Base-by-base conservation (phyloP, 2,113 vertebrate species). In the Actenoides hombroni region DNA sequence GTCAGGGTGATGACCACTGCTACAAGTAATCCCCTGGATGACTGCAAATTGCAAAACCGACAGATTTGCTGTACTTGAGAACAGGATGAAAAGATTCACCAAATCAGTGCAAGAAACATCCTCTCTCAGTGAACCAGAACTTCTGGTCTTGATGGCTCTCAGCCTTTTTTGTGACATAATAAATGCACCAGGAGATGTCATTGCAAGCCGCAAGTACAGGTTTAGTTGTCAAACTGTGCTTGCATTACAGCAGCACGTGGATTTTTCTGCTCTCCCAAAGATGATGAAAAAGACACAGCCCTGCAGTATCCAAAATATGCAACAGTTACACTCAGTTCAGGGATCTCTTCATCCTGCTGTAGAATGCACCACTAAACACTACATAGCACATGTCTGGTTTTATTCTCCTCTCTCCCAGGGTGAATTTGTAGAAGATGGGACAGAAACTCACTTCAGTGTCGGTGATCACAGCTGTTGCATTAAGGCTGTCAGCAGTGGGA, bases 401-500 rank as follows among this genome's bases (percentile, higher is more conserved):
- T 59, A 40, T 83, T 93, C 44, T 78, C 73, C 35, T 83, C 86
- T 49, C 51, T 61, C 61, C 49, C 89, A 99, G 99, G 99, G 99
- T n/a, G 99, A 99, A 98, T 99, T 99, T 97, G 99, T 99, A 82
- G 99, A 99, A 4, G 99, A 99, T 10, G 99, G 99, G 60, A 99
- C 99, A 16, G 99, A 99, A 96, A 99, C 99, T 4, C 99, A 99
- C 97, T 99, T 99, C 98, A 98, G 95, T 10, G 96, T 99, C 8
- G 98, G 98, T 39, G 97, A 98, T 73, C 99, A 99, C 67, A 98
- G 98, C 95, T 99, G 99, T 97, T 99, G 97, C 89, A 99, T 99
- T 96, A 99, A 99, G 93, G 99, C 99, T 5, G 98, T 99, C 94
- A 99, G 99, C 86, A 99, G 99, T n/a, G 99, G 99, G 13, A 99